phyloP scores from a whole-genome alignment of 2,113 vertebrate genomes.

The Trichechus manatus region DNA sequence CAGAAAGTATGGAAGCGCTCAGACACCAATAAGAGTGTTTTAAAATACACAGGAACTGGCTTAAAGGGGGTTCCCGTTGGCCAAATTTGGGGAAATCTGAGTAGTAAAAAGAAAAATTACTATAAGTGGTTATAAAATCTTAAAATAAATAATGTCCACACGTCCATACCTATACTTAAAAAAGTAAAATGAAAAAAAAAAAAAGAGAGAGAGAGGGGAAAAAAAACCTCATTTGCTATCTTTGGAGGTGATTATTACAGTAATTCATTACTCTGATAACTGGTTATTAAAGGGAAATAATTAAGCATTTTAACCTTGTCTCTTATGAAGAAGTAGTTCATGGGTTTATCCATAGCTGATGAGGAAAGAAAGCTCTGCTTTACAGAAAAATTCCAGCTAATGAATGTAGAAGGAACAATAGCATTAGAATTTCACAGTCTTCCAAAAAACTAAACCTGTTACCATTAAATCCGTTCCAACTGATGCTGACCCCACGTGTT shows the following conservation, averaged over 20 bases:
- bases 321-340: not conserved
- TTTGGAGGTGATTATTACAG: not conserved
- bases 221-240: not conserved
- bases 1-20: not conserved
- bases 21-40: not conserved
- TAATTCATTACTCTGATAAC: not conserved
- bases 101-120: not conserved
- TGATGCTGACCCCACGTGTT: not conserved
- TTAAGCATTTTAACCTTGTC: not conserved
- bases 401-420: not conserved
- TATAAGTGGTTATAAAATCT: not conserved
- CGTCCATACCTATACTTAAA: not conserved
- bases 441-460: not conserved
- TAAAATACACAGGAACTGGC: not conserved
- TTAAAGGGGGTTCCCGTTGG: not conserved
- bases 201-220: not conserved
- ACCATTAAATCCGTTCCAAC: not conserved
- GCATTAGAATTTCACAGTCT: not conserved
- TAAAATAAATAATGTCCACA: not conserved
- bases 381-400: not conserved
- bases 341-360: not conserved
- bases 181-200: not conserved
- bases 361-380: conserved; percentile 25
- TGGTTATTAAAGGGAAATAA: not conserved
- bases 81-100: not conserved